Base-by-base conservation (phyloP, 2,113 vertebrate genomes). In the Chaetura pelagica region DNA sequence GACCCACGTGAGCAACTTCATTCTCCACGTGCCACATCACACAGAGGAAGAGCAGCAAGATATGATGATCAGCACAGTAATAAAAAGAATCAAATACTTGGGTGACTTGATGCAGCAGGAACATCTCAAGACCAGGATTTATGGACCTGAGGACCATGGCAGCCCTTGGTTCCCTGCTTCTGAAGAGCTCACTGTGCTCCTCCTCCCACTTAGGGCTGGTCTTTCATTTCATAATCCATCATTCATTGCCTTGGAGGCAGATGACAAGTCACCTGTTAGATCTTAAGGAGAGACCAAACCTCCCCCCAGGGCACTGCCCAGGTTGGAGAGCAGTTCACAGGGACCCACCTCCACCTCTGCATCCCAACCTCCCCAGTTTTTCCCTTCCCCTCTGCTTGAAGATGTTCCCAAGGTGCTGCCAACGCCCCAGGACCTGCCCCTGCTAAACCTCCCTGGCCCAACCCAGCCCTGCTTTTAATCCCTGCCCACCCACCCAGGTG, bases 371-470 rank as follows among this genome's bases (percentile, higher is more conserved):
- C 40, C 40, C 51, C 29, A 5, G 0, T 24, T n/a, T n/a, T 49
- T 66, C 2, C 76, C 46, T 42, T 59, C 32, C 42, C 26, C 7
- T 26, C 15, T 38, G 3, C 14, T 57, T 8, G 18, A 38, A 29
- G 0, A 0, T 1, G 8, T 4, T 79, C 54, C 71, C 13, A 27
- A 7, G 30, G 2, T 0, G 0, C 13, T 21, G 19, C 29, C 15
- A 6, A 2, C 1, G 22, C 3, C 57, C 0, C 44, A 5, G 4
- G 4, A 32, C 4, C 7, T 32, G 0, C 4, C 0, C 0, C 6
- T 1, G 2, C n/a, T 27, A 40, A 67, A 9, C 10, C 42, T 40
- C 34, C 44, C 44, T 49, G 48, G 48, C 48, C 4, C 32, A 91
- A 0, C 12, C 18, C 17, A 16, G 0, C 0, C 13, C 2, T 20